Percentiles rank a stretch among this genome's conserved stretches.
Conservation (phyloP, 2,888 invertebrate genomes). For the Xiphydria camelus region DNA sequence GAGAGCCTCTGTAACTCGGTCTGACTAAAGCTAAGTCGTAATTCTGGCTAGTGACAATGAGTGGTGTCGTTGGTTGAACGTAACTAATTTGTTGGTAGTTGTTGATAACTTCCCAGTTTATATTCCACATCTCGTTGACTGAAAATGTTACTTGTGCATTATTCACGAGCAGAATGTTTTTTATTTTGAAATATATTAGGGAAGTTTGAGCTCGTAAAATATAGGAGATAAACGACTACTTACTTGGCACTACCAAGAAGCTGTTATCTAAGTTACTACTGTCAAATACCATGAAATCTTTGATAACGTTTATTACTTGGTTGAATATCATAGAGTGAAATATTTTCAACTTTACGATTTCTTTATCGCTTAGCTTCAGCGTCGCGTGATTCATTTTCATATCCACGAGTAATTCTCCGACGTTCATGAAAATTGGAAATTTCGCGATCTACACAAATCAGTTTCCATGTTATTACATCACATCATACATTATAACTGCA, state of each 20-base stretch:
- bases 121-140: conserved; percentile 50
- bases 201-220: too few relatives aligned
- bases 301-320: conserved; percentile 68
- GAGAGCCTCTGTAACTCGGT: conserved; percentile 75
- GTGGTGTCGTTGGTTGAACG: conserved; percentile 49
- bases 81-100: conserved; percentile 58
- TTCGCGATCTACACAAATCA: conserved; percentile 50
- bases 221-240: conserved; percentile 15
- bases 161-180: too few relatives aligned
- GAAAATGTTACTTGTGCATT: too few relatives aligned
- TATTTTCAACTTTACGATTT: conserved; percentile 62
- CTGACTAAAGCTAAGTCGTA: conserved; percentile 78
- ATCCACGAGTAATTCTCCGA: conserved; percentile 64
- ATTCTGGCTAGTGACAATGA: conserved; percentile 63
- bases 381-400: conserved; percentile 61
- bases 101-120: conserved; percentile 67
- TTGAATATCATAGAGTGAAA: conserved; percentile 80
- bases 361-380: conserved; percentile 55
- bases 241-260: conserved; percentile 54
- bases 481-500: conserved; percentile 3
- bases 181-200: too few relatives aligned
- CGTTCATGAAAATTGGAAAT: conserved; percentile 76
- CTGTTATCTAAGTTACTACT: conserved; percentile 61
- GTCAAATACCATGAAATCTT: conserved; percentile 66
- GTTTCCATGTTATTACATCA: too few relatives aligned